Base-by-base conservation (phyloP, 2,797 vertebrate genomes). In the Macropodus opercularis region DNA sequence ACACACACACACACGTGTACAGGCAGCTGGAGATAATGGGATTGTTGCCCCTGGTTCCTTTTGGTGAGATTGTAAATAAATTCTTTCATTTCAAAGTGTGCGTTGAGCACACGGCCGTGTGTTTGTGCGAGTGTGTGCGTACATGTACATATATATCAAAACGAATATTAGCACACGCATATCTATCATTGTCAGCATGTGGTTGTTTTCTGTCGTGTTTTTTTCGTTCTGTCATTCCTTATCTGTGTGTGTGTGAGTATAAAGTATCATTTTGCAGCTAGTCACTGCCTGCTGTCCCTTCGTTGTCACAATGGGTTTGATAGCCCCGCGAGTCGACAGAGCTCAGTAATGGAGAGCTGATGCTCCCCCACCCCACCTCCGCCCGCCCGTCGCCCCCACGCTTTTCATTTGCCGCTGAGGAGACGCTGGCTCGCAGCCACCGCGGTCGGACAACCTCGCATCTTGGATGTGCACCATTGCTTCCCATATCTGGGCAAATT, bases 401-500 rank as follows among this genome's bases (percentile, higher is more conserved):
- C 77, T 80, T 85, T 82, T 86, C 85, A 81, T 87, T 88, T 85
- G 81, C 84, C 65, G 79, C 78, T 54, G 80, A 83, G 83, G 83
- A 75, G 85, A 84, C 80, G 86, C 81, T 87, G 86, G 83, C 86
- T 79, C 81, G 54, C 73, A 72, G 84, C 78, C 84, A 72, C 69
- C 44, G 22, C 53, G 61, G 58, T 75, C 77, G 79, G 74, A 75
- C 81, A 80, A 70, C 83, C 81, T 81, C 72, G 60, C 53, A 65
- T 83, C 79, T 79, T 66, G 32, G 70, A 77, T 85, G 83, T 75
- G 72, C 81, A 58, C 81, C 77, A 81, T 84, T 85, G 74, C 72
- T 63, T 71, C 83, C 77, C 79, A 81, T 77, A 86, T 80, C 80
- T 65, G 52, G 48, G 64, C 56, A 79, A 84, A 87, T 87, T 80